A percentile compares a stretch with the other conserved stretches of the same genome.
Conservation (phyloP, 2,797 vertebrate genomes). For the Lacerta bilineata region DNA sequence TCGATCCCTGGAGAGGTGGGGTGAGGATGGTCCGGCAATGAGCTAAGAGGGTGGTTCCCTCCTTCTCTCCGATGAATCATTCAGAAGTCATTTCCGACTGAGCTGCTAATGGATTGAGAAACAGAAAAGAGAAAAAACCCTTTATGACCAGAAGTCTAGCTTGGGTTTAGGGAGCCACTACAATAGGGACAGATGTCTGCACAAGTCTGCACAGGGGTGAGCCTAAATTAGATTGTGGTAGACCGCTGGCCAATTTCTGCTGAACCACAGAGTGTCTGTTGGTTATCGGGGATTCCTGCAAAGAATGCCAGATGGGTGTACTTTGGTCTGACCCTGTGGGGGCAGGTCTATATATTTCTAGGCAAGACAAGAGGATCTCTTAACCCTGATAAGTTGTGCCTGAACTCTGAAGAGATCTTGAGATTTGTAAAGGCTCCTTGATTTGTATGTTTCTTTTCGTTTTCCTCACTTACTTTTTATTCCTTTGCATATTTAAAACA, state of each 20-base stretch:
- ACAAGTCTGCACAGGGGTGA: too few species aligned
- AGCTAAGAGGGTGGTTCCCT: conserved; percentile 40
- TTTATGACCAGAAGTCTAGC: conserved; percentile 2
- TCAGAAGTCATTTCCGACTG: conserved; percentile 31
- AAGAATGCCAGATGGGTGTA: not conserved
- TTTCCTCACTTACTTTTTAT: not conserved
- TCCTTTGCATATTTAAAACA: not conserved
- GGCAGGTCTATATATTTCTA: not conserved
- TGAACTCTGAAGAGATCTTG: not conserved
- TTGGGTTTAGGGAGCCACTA: not conserved
- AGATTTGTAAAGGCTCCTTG: not conserved
- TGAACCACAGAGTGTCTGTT: not conserved
- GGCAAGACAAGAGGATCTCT: too few species aligned
- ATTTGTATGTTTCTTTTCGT: not conserved
- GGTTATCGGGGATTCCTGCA: not conserved
- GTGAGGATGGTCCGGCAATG: conserved; percentile 24
- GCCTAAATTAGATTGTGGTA: not conserved
- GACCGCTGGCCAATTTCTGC: not conserved
- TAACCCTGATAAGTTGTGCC: not conserved
- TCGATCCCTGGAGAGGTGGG: not conserved
- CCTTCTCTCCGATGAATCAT: conserved; percentile 35
- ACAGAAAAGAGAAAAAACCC: not conserved
- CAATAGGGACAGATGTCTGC: not conserved
- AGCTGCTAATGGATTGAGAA: conserved; percentile 31
- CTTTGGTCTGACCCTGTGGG: not conserved